phyloP scores from a whole-genome alignment of 2,797 vertebrate genomes.

The Danio albolineatus region DNA sequence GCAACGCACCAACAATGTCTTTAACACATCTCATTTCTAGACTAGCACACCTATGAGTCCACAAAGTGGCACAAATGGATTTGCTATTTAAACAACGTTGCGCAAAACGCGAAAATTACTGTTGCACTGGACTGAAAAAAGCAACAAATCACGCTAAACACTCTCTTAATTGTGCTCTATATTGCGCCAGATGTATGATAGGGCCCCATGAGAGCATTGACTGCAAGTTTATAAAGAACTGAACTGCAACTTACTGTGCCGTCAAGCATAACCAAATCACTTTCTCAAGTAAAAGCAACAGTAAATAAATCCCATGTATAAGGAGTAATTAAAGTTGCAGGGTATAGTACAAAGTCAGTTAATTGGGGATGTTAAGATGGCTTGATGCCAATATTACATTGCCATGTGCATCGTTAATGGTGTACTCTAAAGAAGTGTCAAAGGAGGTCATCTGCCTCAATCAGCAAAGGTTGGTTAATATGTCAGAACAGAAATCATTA shows the following conservation, averaged over 20 bases:
- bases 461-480: slow-evolving; percentile 70
- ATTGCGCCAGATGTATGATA: no score
- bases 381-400: slow-evolving; percentile 69
- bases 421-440: slow-evolving; percentile 63
- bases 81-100: no score
- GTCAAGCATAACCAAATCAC: background rate
- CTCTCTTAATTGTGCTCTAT: no score
- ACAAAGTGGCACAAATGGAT: no score
- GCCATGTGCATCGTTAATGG: slow-evolving; percentile 63
- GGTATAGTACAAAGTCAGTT: slow-evolving; percentile 56
- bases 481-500: slow-evolving; percentile 67
- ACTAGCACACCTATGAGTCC: no score
- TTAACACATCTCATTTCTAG: no score
- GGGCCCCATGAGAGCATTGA: no score
- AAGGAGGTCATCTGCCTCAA: slow-evolving; percentile 73
- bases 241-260: background rate
- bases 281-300: slow-evolving; percentile 54
- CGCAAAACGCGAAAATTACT: no score
- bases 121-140: no score
- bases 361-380: slow-evolving; percentile 70
- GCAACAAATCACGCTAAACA: no score
- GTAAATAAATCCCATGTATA: slow-evolving; percentile 65
- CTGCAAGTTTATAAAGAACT: background rate
- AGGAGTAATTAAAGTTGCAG: slow-evolving; percentile 56
- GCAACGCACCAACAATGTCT: no score